Base-by-base conservation (phyloP, 2,888 invertebrate species). In the Tiliacea citrago region DNA sequence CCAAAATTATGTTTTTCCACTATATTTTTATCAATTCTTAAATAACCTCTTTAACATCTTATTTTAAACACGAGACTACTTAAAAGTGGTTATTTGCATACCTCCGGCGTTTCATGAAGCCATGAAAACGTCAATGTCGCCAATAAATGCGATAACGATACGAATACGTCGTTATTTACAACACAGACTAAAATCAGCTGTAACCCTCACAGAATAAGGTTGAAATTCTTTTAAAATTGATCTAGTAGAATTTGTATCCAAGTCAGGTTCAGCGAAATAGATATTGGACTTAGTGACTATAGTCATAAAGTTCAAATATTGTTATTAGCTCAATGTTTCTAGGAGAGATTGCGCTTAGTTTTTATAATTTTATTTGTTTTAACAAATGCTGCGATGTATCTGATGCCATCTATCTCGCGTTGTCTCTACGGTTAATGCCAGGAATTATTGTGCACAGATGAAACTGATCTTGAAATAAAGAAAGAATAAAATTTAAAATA, bases 121-220 rank as follows among this genome's bases (percentile, higher is more conserved):
- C 86, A 88, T 89, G 88, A 88, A 89, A 88, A 79, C 80, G 78
- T 86, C 86, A 86, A 85, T 83, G 80, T 71, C 80, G 57, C 74
- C 77, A 74, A 88, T 86, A 88, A 86, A 81, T 70, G 72, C 76
- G 80, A 81, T 80, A 79, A 78, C 71, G 75, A 81, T 77, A 63
- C 61, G 42, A 79, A 79, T 77, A 68, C 65, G 72, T 53, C 60
- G 68, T 74, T 61, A 68, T 65, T 71, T 47, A 24, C 42, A 45
- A 62, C 7, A 18, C 80, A 75, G 9, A 1, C n/a, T 0, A 86
- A 74, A 77, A 58, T 66, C 24, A 77, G 62, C 62, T 45, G 4
- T 81, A 70, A 45, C 0, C 0, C 5, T 29, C 4, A 45, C 45
- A 35, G 3, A 47, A 74, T 71, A 84, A 70, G 70, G 72, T 68